phyloP scores from a whole-genome alignment of 2,888 invertebrate species.

The Lomographa bimaculata region DNA sequence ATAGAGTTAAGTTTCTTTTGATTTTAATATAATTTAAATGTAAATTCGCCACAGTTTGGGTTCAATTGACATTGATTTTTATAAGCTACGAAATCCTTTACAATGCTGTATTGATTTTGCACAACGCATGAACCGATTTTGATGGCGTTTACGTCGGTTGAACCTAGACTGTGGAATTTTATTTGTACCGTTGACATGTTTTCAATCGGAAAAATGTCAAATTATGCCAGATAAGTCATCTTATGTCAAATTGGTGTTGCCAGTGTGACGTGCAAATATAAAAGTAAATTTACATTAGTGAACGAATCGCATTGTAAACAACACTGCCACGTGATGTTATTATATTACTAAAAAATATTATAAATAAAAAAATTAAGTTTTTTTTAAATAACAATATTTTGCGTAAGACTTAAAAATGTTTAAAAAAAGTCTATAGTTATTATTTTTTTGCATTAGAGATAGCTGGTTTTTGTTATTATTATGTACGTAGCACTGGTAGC shows the following conservation, averaged over 20 bases:
- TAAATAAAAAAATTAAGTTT: too few species aligned
- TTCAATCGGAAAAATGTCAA: constrained; percentile 2
- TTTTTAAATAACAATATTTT: too few species aligned
- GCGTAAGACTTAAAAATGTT: too few species aligned
- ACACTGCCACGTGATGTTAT: too few species aligned
- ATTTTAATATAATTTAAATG: constrained; percentile 33
- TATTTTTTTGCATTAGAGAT: too few species aligned
- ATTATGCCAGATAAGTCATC: constrained; percentile 2
- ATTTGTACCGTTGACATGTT: constrained; percentile 5
- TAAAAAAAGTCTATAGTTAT: too few species aligned
- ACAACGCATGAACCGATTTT: constrained; percentile 11
- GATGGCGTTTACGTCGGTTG: constrained; percentile 1
- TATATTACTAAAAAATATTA: too few species aligned
- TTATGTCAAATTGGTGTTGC: constrained; percentile 3
- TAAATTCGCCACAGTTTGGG: constrained; percentile 18
- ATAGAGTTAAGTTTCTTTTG: constrained; percentile 60
- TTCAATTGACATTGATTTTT: neutral
- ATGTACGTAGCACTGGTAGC: too few species aligned
- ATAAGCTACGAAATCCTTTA: constrained; percentile 16
- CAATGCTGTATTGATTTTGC: constrained; percentile 29
- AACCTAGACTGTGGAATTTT: constrained; percentile 3
- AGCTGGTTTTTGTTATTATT: too few species aligned
- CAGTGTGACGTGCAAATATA: neutral
- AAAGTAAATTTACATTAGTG: too few species aligned
- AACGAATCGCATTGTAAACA: too few species aligned